phyloP scores from a whole-genome alignment of 2,797 vertebrate genomes.

The Scyliorhinus canicula region DNA sequence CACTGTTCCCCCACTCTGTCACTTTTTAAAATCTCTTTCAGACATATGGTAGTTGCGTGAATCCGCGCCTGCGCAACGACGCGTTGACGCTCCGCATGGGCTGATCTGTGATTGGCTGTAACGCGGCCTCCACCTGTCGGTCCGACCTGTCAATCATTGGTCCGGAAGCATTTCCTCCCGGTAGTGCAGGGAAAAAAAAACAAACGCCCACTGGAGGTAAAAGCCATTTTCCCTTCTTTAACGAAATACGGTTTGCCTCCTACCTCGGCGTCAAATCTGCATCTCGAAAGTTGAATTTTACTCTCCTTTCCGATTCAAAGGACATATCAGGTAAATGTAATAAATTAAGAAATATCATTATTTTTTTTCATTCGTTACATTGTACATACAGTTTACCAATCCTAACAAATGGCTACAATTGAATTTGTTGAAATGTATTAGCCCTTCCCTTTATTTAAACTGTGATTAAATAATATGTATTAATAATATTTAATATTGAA shows the following conservation, averaged over 20 bases:
- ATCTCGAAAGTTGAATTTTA: neutral
- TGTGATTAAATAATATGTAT: neutral
- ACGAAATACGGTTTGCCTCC: neutral
- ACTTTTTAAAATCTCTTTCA: constrained; percentile 35
- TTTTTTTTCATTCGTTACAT: neutral
- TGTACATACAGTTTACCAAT: neutral
- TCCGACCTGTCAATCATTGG: neutral
- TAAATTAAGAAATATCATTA: neutral
- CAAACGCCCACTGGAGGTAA: neutral
- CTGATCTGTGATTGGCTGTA: neutral
- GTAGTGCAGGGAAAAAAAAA: neutral
- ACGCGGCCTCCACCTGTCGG: neutral
- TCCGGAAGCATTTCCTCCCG: neutral
- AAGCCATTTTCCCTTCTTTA: neutral
- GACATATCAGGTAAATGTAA: neutral
- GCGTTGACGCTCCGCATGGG: neutral
- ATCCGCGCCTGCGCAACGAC: constrained; percentile 38
- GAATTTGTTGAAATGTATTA: neutral
- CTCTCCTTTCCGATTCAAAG: neutral
- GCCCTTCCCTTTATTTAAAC: neutral
- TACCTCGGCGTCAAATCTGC: neutral
- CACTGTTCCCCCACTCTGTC: constrained; percentile 26
- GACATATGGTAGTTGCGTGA: constrained; percentile 41
- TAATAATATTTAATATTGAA: neutral
- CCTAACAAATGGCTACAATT: neutral